Conservation (phyloP, 1,140 invertebrate genomes). For the Liolophura sinensis region DNA sequence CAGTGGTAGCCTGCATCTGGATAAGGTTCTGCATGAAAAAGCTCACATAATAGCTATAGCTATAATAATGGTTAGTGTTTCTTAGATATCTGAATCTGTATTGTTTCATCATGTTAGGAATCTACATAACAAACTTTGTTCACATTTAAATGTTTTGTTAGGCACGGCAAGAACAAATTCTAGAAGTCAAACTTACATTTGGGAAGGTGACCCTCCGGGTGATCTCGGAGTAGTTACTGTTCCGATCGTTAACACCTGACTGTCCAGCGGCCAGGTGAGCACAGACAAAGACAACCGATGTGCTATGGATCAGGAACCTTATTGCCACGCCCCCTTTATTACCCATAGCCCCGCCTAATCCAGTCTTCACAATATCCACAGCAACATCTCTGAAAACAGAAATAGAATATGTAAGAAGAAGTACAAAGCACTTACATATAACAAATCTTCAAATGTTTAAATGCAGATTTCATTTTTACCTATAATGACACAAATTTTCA, state of each 20-base stretch:
- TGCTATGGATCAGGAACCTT: conserved; percentile 86
- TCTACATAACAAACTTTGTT: too few relatives aligned
- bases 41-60: too few relatives aligned
- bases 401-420: background rate
- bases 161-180: too few relatives aligned
- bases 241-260: conserved; percentile 91
- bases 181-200: conserved; percentile 69
- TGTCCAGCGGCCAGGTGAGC: conserved; percentile 99
- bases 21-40: too few relatives aligned
- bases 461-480: background rate
- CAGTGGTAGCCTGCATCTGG: too few relatives aligned
- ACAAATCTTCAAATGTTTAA: too few relatives aligned
- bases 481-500: background rate
- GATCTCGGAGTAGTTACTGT: conserved; percentile 96
- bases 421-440: too few relatives aligned
- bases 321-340: conserved; percentile 98
- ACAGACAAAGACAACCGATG: conserved; percentile 96
- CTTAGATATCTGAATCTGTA: too few relatives aligned
- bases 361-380: conserved; percentile 95
- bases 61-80: too few relatives aligned
- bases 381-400: conserved; percentile 76
- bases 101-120: too few relatives aligned
- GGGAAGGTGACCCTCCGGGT: conserved; percentile 91
- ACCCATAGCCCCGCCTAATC: conserved; percentile 86
- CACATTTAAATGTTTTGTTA: too few relatives aligned